Evolutionary conservation across 2,888 invertebrate genomes (phyloP), one percentile per base, ranked within the genome.

Genomic region (Pristionchus exspectatus): DNA sequence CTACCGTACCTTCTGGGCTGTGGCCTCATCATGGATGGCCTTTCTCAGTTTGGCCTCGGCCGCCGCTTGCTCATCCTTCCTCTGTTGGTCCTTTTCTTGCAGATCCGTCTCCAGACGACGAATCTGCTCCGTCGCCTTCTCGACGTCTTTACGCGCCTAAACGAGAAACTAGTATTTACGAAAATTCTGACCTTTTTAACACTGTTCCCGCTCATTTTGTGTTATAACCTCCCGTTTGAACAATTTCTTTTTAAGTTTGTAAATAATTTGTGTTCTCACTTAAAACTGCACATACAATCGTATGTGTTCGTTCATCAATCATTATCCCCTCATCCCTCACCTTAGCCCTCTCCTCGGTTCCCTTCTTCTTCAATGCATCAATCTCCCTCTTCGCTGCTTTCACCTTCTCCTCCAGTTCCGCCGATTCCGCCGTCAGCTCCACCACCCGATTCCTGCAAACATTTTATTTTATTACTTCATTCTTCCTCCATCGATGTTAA

Each of bases 361-460:
- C 89, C 90, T 92, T 92, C 91, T 93, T 93, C 89, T 92, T 92
- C 81, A 92, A 59, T 33, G 90, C 88, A 59, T 93, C 93, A 59
- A 92, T 63, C 44, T 93, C 92, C 83, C 91, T 92, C 72, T 90
- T 90, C 27, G 90, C n/a, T 21, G 87, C 56, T 87, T 92, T 92
- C 21, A 90, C 30, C 50, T 92, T 91, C 83, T 93, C 92, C n/a
- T 93, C 93, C 27, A 91, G 54, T 0, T 93, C 92, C 30, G 90
- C 90, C 50, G 91, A 66, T 69, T 91, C 91, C 4, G 90, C 83
- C 72, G 90, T 90, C 81, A 92, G 91, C 7, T 84, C 59, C 0
- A 84, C 84, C 9, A 91, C 91, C 4, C 91, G 90, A 33, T 88
- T 92, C 85, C 91, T 91, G 63, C 16, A 90, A 87, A 30, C 14